phyloP scores from a whole-genome alignment of 2,888 invertebrate genomes.

The Acheta domesticus region DNA sequence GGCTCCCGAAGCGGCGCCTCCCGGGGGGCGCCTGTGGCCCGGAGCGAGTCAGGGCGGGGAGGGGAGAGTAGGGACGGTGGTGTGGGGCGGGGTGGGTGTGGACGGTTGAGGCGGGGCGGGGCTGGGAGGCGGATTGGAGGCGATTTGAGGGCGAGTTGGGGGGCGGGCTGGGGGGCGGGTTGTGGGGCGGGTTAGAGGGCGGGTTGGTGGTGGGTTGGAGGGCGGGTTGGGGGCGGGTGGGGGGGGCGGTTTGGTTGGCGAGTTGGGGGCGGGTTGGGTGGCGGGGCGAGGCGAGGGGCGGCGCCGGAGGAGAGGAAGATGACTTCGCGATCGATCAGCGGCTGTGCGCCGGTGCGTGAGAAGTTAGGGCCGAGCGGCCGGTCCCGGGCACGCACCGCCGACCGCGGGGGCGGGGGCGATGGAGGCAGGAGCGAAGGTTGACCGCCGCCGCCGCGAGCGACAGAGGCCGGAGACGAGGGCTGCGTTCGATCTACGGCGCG shows the following conservation, averaged over 20 bases:
- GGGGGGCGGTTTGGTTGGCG: background rate
- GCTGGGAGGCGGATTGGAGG: no score
- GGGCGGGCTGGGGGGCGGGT: background rate
- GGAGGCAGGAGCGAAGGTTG: no score
- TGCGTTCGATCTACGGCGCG: no score
- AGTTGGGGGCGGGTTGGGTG: background rate
- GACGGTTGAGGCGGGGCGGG: background rate
- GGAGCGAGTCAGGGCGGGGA: background rate
- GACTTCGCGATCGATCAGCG: constrained; percentile 9
- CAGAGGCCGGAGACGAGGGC: no score
- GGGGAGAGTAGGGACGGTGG: no score
- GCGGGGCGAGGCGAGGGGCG: no score
- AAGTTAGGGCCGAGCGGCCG: background rate
- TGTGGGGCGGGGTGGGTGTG: background rate
- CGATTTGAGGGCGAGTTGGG: no score
- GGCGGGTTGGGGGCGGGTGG: background rate
- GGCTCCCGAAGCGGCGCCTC: background rate
- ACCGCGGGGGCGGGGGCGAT: background rate
- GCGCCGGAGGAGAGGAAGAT: background rate
- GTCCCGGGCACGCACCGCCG: constrained; percentile 1
- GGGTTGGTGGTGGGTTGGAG: background rate
- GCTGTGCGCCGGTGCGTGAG: background rate
- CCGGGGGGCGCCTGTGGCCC: no score
- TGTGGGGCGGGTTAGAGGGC: background rate
- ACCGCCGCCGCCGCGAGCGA: no score